Percentiles rank a stretch among this genome's conserved stretches.
phyloP scores from a whole-genome alignment of 2,888 invertebrate genomes.

The Idaea straminata region DNA sequence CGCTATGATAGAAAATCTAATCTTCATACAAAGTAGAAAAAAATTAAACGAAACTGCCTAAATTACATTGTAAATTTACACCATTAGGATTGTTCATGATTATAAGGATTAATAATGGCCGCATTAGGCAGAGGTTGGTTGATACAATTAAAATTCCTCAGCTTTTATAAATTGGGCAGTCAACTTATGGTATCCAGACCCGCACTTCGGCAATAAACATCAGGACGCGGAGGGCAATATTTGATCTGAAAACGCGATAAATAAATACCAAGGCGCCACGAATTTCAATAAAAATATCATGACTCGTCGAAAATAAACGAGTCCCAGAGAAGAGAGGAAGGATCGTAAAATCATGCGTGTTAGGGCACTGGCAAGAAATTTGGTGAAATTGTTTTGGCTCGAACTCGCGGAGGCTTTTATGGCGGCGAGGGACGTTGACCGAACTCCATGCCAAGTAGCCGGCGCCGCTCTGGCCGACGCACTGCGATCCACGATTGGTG shows the following conservation, averaged over 20 bases:
- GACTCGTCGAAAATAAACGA: conserved; percentile 58
- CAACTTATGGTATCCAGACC: conserved; percentile 34
- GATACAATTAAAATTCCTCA: conserved; percentile 28
- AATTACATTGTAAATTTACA: conserved; percentile 29
- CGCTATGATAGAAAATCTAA: background rate
- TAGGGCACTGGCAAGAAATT: conserved; percentile 72
- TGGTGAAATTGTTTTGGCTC: conserved; percentile 77
- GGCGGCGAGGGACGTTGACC: conserved; percentile 71
- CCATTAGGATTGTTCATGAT: conserved; percentile 25
- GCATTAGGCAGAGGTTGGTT: conserved; percentile 19
- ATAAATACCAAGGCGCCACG: conserved; percentile 54
- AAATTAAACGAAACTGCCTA: conserved; percentile 7
- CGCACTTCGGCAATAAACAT: conserved; percentile 40
- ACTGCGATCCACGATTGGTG: conserved; percentile 66
- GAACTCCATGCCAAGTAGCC: conserved; percentile 72
- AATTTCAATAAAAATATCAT: conserved; percentile 62
- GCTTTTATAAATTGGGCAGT: conserved; percentile 29
- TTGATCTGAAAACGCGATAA: conserved; percentile 57
- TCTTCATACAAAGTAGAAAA: conserved; percentile 3
- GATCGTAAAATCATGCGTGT: conserved; percentile 75
- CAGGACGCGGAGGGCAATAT: conserved; percentile 45
- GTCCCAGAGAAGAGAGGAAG: conserved; percentile 47
- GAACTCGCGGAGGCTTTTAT: conserved; percentile 71
- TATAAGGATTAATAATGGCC: conserved; percentile 27
- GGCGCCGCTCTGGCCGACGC: conserved; percentile 75